These are phyloP conservation scores for Sepiola atlantica DNA, from an alignment of 2,888 invertebrate genomes.

Conservation along the genomic window DNA sequence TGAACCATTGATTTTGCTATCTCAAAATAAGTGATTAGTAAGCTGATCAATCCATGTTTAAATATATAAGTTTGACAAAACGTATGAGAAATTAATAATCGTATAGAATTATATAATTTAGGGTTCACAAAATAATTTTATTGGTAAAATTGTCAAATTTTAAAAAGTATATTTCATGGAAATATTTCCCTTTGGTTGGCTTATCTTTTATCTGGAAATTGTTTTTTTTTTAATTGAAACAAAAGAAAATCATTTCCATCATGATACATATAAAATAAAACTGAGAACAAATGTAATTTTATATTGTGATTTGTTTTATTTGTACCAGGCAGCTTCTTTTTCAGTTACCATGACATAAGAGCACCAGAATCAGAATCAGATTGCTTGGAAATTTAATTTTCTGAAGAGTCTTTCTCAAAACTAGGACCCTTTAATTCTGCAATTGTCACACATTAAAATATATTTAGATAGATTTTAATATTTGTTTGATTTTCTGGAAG, in stretches of 20 bases:
- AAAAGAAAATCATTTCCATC: background rate
- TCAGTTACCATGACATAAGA: background rate
- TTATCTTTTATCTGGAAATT: background rate
- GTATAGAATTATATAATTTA: background rate
- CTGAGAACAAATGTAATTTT: background rate
- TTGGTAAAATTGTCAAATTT: background rate
- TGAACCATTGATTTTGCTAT: background rate
- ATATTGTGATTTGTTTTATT: background rate
- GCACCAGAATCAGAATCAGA: background rate
- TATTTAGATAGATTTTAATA: no score
- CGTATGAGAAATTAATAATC: background rate
- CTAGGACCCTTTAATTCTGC: background rate
- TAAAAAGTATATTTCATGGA: background rate
- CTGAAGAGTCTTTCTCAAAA: background rate
- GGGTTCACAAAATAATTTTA: background rate
- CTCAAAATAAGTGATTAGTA: background rate
- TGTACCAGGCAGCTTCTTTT: background rate
- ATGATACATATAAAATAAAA: background rate
- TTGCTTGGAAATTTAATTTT: background rate
- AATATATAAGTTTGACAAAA: background rate
- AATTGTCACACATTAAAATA: background rate
- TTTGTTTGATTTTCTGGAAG: background rate
- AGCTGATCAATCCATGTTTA: background rate
- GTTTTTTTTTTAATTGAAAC: background rate
- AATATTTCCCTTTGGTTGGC: background rate